Evolutionary conservation across 2,113 vertebrate genomes (phyloP), one percentile per base, ranked within the genome.

Genomic region (Mus spicilegus): DNA sequence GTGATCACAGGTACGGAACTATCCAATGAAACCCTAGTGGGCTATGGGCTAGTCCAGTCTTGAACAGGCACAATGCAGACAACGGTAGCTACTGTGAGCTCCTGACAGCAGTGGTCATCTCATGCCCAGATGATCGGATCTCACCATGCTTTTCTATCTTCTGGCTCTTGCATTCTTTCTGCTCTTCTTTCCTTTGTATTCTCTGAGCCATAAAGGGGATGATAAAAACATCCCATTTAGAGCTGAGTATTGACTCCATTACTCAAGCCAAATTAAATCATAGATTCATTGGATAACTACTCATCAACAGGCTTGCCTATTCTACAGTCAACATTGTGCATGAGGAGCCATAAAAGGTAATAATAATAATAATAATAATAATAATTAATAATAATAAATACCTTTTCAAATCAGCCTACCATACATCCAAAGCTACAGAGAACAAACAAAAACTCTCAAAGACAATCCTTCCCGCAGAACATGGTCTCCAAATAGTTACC

Each of bases 231-330:
- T 16, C 30, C 12, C 0, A 4, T 70, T 70, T 54, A 51, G 85
- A 67, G 30, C 17, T 70, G 20, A 70, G 46, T 12, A 54, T 49
- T 36, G 20, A 70, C 17, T 65, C 30, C 69, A 58, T 13, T 75
- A 28, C 65, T 81, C 19, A 92, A 94, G 12, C 70, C 51, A 95
- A 90, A 92, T 94, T 86, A 73, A 92, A 89, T 94, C 86, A 63
- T 13, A 97, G 69, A 67, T 12, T 22, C 88, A 5, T 67, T 89
- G 72, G 61, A 39, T 90, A 93, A 92, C n/a, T 94, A 82, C n/a
- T 24, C 28, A 76, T 87, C 63, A 72, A n/a, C 94, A 94, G 42
- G 7, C 14, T 89, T 84, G 19, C 24, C 26, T 76, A 3, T 90
- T 93, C 61, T 86, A 36, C 7, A 39, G 54, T 28, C 61, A 77